phyloP scores from a whole-genome alignment of 1,140 invertebrate species.

The Ctenoplectra terminalis region DNA sequence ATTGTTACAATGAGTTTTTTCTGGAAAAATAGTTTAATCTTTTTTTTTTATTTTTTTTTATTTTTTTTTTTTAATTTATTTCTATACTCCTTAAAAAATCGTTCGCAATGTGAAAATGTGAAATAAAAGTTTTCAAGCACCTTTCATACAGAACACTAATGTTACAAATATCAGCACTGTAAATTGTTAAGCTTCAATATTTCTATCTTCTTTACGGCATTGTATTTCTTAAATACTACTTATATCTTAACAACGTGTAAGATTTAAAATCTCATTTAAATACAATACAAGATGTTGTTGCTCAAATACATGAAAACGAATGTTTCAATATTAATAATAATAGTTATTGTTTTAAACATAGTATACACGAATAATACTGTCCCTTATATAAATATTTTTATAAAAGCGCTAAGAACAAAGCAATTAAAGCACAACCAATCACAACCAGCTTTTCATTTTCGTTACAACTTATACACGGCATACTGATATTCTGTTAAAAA shows the following conservation, averaged over 20 bases:
- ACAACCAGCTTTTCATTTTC: slow-evolving; percentile 6
- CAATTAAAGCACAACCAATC: slow-evolving; percentile 32
- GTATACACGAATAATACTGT: slow-evolving; percentile 5
- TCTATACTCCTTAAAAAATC: not conserved
- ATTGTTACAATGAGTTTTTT: slow-evolving; percentile 2
- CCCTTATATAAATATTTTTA: slow-evolving; percentile 10
- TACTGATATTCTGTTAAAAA: slow-evolving; percentile 13
- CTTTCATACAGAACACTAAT: slow-evolving; percentile 35
- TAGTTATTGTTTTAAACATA: slow-evolving; percentile 11
- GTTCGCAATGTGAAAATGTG: not conserved
- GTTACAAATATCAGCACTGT: slow-evolving; percentile 32
- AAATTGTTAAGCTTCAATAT: not conserved
- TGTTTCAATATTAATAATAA: not conserved
- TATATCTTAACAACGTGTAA: not conserved
- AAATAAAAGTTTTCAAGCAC: slow-evolving; percentile 8
- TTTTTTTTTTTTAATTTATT: not conserved
- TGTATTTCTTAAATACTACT: not conserved
- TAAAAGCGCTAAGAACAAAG: slow-evolving; percentile 2
- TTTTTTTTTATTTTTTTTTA: not conserved
- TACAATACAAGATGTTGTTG: slow-evolving; percentile 2
- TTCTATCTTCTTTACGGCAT: not conserved
- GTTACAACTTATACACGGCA: not conserved
- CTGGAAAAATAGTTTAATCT: slow-evolving; percentile 22
- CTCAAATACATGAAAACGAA: not conserved
- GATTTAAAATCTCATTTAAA: not conserved